Base-by-base conservation (phyloP, 2,797 vertebrate genomes). In the Poeciliopsis presidionis region DNA sequence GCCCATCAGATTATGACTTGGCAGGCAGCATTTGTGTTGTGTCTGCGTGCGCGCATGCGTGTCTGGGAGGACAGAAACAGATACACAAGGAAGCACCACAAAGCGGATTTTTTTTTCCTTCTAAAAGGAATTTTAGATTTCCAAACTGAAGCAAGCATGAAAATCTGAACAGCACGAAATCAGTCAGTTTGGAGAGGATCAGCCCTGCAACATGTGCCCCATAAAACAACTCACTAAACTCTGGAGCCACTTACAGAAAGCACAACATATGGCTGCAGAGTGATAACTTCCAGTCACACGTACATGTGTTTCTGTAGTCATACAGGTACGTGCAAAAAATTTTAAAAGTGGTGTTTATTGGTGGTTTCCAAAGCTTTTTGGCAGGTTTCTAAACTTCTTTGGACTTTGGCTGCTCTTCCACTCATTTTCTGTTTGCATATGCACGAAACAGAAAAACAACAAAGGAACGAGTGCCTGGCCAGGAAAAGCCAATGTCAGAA, bases 1-100 rank as follows among this genome's bases (percentile, higher is more conserved):
- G 90, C 87, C 90, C 90, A 88, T 90, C 90, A 90, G 90, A 92
- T 93, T 90, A 84, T 78, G 78, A 78, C 75, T 82, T 84, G 90
- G 90, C 89, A 91, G 86, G 84, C 82, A 83, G 82, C 69, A 74
- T 61, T 63, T 59, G 77, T 79, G 72, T 61, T 46, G 45, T n/a
- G 41, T 43, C 67, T 20, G 43, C 41, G 74, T 59, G 75, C 30
- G 70, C 43, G 47, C 36, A 72, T 46, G 45, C 30, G 30, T 33
- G 30, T 13, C 57, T 61, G 72, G 59, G 77, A 16, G 81, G n/a
- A 25, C 73, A 25, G 71, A 57, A 25, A 30, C 55, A 79, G 7
- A 84, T 47, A 75, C 65, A 74, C 16, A 71, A 74, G 53, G 69
- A 53, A 74, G 43, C 41, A 72, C 70, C 76, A 75, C 63, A 81